A percentile compares a stretch with the other conserved stretches of the same genome.
These are phyloP conservation scores for human DNA, from an alignment of 2,113 vertebrate genomes.

Conservation along the genomic window GRCh38 chr15:100051001-100051500, in stretches of 20 bases:
- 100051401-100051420: not conserved
- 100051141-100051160: not conserved
- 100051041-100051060: not conserved
- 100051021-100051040: not conserved
- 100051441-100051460: conserved; percentile 33
- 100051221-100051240: fast-evolving
- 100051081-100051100: fast-evolving
- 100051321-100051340: not conserved
- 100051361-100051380: not conserved
- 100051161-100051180: not conserved
- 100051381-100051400: not conserved
- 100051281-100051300: not conserved
- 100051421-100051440: not conserved
- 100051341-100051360: fast-evolving
- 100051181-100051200: not conserved
- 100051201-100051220: not conserved
- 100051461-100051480: not conserved
- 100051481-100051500: not conserved
- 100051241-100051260: not conserved
- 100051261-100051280: not conserved
- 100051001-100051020: fast-evolving
- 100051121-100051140: fast-evolving
- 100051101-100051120: not conserved
- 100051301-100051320: not conserved
- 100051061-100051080: not conserved